A percentile compares a stretch with the other conserved stretches of the same genome.
Conservation (phyloP, 2,888 invertebrate genomes). For the Philonicus albiceps region DNA sequence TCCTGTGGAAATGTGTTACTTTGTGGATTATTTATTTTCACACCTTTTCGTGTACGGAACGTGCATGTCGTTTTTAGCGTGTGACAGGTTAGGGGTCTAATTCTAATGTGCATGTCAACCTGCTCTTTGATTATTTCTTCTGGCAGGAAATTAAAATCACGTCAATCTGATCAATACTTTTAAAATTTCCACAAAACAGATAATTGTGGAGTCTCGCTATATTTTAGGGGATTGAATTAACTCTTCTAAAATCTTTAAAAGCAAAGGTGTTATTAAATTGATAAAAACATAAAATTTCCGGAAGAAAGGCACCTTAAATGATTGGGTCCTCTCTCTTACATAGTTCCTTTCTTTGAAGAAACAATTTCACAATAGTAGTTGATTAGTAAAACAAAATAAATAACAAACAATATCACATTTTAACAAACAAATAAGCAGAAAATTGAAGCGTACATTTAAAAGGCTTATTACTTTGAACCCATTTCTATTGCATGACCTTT, state of each 20-base stretch:
- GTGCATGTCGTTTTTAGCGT: constrained; percentile 36
- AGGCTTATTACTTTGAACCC: too few species aligned
- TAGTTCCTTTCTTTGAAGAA: too few species aligned
- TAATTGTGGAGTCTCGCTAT: background rate
- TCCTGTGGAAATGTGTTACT: constrained; percentile 49
- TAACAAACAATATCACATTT: too few species aligned
- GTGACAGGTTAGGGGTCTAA: constrained; percentile 30
- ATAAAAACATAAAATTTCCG: too few species aligned
- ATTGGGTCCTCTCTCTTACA: too few species aligned
- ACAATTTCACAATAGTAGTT: too few species aligned
- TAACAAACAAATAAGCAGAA: too few species aligned
- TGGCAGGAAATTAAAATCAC: constrained; percentile 6
- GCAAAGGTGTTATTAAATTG: background rate
- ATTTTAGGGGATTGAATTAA: background rate
- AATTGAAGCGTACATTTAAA: too few species aligned
- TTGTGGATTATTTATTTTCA: constrained; percentile 49
- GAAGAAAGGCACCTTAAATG: too few species aligned
- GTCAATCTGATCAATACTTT: background rate
- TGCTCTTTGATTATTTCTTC: constrained; percentile 22
- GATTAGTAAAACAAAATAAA: too few species aligned
- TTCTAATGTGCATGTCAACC: constrained; percentile 12
- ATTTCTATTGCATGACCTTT: too few species aligned
- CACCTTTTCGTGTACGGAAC: constrained; percentile 47
- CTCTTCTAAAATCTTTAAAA: background rate
- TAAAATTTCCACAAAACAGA: background rate